These are phyloP conservation scores for Catocala sponsa DNA, from an alignment of 2,888 invertebrate genomes.

Conservation along the genomic window DNA sequence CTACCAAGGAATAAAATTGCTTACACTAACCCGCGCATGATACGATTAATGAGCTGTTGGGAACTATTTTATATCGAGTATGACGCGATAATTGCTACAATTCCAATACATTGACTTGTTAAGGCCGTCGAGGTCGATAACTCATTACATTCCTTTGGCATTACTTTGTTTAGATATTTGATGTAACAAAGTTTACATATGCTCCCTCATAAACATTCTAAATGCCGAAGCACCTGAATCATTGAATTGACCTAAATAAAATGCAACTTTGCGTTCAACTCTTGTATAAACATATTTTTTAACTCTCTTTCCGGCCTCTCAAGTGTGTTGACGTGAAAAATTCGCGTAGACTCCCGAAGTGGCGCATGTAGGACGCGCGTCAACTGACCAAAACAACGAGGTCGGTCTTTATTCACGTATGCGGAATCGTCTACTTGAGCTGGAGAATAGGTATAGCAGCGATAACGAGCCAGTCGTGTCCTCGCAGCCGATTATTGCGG, in stretches of 20 bases:
- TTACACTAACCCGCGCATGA: slow-evolving; percentile 51
- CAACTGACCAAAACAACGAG: slow-evolving; percentile 79
- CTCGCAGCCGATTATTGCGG: slow-evolving; percentile 85
- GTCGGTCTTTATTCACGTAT: slow-evolving; percentile 75
- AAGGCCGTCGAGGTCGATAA: slow-evolving; percentile 55
- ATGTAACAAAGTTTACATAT: slow-evolving; percentile 9
- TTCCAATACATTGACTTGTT: slow-evolving; percentile 60
- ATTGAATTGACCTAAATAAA: slow-evolving; percentile 34
- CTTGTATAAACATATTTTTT: slow-evolving; percentile 34
- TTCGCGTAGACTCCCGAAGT: slow-evolving; percentile 58
- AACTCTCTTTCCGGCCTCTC: slow-evolving; percentile 30
- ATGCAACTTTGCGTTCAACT: slow-evolving; percentile 29
- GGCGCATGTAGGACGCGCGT: slow-evolving; percentile 76
- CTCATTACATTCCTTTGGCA: slow-evolving; percentile 33
- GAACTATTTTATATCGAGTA: slow-evolving; percentile 60
- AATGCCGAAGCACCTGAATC: slow-evolving; percentile 18
- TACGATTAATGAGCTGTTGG: slow-evolving; percentile 60
- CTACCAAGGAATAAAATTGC: slow-evolving; percentile 68
- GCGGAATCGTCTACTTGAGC: slow-evolving; percentile 72
- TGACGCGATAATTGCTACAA: slow-evolving; percentile 59
- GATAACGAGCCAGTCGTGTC: slow-evolving; percentile 85
- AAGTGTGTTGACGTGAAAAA: slow-evolving; percentile 61
- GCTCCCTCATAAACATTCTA: slow-evolving; percentile 10
- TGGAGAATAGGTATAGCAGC: slow-evolving; percentile 80
- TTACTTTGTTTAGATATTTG: slow-evolving; percentile 24